Evolutionary conservation across 23 tunicate species (phyloP), one percentile per base, ranked within the genome.

Genomic region (Diplosoma virens): DNA sequence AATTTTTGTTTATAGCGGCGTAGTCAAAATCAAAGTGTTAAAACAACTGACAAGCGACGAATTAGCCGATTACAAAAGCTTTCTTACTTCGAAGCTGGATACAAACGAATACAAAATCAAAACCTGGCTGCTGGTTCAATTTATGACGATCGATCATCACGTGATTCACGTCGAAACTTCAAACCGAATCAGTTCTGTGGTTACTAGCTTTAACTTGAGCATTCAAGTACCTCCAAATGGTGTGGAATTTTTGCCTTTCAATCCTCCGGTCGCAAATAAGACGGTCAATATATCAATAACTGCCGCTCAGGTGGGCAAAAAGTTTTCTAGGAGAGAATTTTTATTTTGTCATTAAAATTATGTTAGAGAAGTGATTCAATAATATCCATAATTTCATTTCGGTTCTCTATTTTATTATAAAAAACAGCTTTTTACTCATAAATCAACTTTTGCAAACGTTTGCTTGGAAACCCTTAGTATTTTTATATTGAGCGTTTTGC

Each of bases 221-320:
- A 31, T 66, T 32, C 45, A 64, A 50, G 83, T 58, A 0, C 80
- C 35, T 37, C 71, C 82, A 24, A 29, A 32, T 52, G 75, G 64
- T 35, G 33, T 79, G 14, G 26, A 69, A 16, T 77, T 89, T 78
- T 5, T 6, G 22, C 22, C 48, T 2, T 30, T 71, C 25, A 78
- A 77, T 37, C 88, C 96, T 1, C 88, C 96, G 3, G 66, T 83
- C 1, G 96, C 84, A 47, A 82, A 82, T 33, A 53, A 21, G 27
- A 89, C 88, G 7, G 17, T 76, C 0, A 89, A 89, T 37, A 61
- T 89, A 25, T 70, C 87, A 1, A 33, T 89, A 30, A 33, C 55
- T 29, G 68, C 78, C 25, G 75, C 36, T 37, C 79, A 86, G 85
- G 93, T 86, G 18, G 34, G 33, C 14, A n/a, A n/a, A n/a, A n/a